These are phyloP conservation scores for Melanostoma mellinum DNA, from an alignment of 2,888 invertebrate species.

Conservation along the genomic window DNA sequence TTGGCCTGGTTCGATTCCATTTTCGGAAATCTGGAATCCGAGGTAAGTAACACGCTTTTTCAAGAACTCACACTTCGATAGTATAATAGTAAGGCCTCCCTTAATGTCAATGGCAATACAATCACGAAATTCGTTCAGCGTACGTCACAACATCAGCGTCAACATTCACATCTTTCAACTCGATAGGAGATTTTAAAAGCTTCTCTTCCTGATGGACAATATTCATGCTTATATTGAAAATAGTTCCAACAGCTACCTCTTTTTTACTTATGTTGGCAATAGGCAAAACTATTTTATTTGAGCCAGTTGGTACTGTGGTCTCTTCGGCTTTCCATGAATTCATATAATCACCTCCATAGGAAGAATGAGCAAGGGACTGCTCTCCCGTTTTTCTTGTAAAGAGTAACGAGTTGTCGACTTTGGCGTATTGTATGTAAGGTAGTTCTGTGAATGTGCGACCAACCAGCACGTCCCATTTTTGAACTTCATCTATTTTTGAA, in stretches of 20 bases:
- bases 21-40: too few species aligned
- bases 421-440: background rate
- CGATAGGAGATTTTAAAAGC: background rate
- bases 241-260: background rate
- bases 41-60: too few species aligned
- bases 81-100: too few species aligned
- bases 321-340: constrained; percentile 1
- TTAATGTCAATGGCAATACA: background rate
- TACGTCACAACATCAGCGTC: background rate
- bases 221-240: background rate
- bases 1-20: background rate
- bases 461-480: constrained; percentile 4
- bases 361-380: background rate
- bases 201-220: background rate
- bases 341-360: background rate
- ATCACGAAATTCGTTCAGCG: background rate
- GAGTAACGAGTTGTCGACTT: background rate
- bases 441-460: constrained; percentile 13
- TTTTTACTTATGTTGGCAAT: background rate
- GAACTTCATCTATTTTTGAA: constrained; percentile 14
- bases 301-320: constrained; percentile 10
- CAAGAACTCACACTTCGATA: too few species aligned
- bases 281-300: background rate
- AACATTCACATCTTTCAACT: background rate
- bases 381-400: background rate